Percentiles rank a stretch among this genome's conserved stretches.
phyloP scores from a whole-genome alignment of 2,888 invertebrate species.

The Morpho deidamia region DNA sequence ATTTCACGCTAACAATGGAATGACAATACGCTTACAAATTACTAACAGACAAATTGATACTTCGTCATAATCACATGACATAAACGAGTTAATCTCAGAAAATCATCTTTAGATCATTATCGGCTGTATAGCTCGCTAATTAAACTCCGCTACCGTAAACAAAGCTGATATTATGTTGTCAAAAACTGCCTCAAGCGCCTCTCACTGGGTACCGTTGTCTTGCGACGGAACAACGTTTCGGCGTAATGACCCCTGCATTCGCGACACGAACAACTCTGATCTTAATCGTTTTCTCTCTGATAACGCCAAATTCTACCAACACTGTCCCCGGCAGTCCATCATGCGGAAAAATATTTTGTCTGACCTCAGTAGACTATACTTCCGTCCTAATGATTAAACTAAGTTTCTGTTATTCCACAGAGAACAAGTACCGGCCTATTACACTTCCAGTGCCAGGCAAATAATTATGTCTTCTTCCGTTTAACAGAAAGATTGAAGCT shows the following conservation, averaged over 20 bases:
- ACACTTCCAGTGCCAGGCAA: too few relatives aligned
- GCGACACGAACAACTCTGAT: slow-evolving; percentile 44
- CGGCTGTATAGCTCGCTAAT: slow-evolving; percentile 16
- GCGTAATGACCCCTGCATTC: slow-evolving; percentile 47
- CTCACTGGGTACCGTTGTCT: slow-evolving; percentile 47
- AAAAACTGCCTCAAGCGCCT: slow-evolving; percentile 23
- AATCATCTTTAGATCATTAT: slow-evolving; percentile 16
- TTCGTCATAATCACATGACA: slow-evolving; percentile 8
- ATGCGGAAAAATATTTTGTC: slow-evolving; percentile 31
- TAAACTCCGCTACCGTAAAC: slow-evolving; percentile 29
- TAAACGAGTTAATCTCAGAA: slow-evolving; percentile 12
- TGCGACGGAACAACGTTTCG: slow-evolving; percentile 31
- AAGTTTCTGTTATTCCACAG: slow-evolving; percentile 7
- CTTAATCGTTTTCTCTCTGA: slow-evolving; percentile 33
- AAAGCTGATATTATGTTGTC: slow-evolving; percentile 35
- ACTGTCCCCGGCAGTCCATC: slow-evolving; percentile 27
- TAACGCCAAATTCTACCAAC: slow-evolving; percentile 27
- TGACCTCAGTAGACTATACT: slow-evolving; percentile 19
- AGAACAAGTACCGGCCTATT: too few relatives aligned
- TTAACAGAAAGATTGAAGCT: too few relatives aligned
- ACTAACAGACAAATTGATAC: slow-evolving; percentile 1
- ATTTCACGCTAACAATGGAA: slow-evolving; percentile 1
- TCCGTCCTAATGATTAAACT: slow-evolving; percentile 22
- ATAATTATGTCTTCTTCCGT: too few relatives aligned
- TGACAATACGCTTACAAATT: background rate